Evolutionary conservation across 2,113 vertebrate species (phyloP), one percentile per base, ranked within the genome.

Genomic region (Melanotaenia duboulayi): DNA sequence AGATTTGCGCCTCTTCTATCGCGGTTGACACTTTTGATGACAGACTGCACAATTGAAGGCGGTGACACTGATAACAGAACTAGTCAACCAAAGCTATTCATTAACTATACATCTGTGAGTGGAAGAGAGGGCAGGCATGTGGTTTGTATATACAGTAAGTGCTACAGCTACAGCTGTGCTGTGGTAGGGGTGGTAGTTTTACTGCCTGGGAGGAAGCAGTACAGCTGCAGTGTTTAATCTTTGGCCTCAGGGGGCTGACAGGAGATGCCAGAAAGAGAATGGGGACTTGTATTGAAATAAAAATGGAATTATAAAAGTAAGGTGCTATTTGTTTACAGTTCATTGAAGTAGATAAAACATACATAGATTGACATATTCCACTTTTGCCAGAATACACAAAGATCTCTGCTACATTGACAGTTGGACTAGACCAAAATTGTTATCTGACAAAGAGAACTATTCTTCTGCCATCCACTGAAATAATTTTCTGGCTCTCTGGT

Each of bases 51-150:
- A 37, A 6, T 6, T 28, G 28, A 50, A 76, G 67, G 71, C 42
- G 59, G 72, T 83, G 80, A 82, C 79, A 13, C 39, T 80, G 90
- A 87, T 81, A 66, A 90, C 61, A 81, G 84, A 58, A 10, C 71
- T 65, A 44, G 74, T 78, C 54, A 49, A 39, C 67, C 74, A 40
- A 63, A 68, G 57, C 56, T 82, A 76, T 82, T 89, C 74, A 84
- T 90, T 91, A 85, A 76, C 74, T 59, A 17, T 56, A 59, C 57
- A 44, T 76, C 28, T 75, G 54, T 74, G 59, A 24, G 20, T 37
- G 80, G 63, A 65, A 64, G 37, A 50, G 28, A 65, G 75, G 35
- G 32, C 24, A 25, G 67, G 82, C 44, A 46, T 80, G 78, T 80
- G 76, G 58, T 79, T 70, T 60, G 64, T 70, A 39, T 58, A 65